These are phyloP conservation scores for Aphelinus atriplicis DNA, from an alignment of 1,140 invertebrate genomes.

Conservation along the genomic window DNA sequence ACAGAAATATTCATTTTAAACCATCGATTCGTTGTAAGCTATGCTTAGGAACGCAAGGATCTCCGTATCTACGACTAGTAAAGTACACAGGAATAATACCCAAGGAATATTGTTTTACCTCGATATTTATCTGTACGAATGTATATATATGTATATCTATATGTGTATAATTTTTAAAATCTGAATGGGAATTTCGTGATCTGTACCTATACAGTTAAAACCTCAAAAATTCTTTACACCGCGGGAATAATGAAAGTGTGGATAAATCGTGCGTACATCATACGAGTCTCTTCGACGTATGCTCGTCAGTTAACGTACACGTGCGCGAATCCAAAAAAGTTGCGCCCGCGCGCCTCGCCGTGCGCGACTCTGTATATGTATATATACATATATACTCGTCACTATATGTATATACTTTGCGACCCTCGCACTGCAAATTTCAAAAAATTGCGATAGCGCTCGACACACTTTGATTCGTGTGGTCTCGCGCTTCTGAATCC, in stretches of 20 bases:
- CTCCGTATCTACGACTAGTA: background rate
- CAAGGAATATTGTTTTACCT: too few species aligned
- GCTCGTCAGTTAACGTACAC: constrained; percentile 20
- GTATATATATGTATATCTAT: too few species aligned
- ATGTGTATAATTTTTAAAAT: too few species aligned
- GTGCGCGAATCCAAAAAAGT: constrained; percentile 3
- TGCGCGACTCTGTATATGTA: background rate
- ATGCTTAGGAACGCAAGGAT: constrained; percentile 18
- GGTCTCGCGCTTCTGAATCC: background rate
- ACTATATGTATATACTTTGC: background rate
- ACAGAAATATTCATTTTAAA: constrained; percentile 21
- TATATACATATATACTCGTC: background rate
- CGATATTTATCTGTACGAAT: too few species aligned
- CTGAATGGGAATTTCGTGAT: too few species aligned
- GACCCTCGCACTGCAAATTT: background rate
- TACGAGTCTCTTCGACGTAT: too few species aligned
- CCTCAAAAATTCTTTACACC: too few species aligned
- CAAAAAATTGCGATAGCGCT: background rate
- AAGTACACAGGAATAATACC: too few species aligned
- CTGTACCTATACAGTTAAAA: too few species aligned
- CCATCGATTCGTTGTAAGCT: constrained; percentile 33
- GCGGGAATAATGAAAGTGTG: too few species aligned
- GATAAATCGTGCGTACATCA: too few species aligned
- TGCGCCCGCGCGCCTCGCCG: background rate
- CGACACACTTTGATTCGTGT: background rate